Conservation (phyloP, 1,140 invertebrate genomes). For the Drosophila athabasca region DNA sequence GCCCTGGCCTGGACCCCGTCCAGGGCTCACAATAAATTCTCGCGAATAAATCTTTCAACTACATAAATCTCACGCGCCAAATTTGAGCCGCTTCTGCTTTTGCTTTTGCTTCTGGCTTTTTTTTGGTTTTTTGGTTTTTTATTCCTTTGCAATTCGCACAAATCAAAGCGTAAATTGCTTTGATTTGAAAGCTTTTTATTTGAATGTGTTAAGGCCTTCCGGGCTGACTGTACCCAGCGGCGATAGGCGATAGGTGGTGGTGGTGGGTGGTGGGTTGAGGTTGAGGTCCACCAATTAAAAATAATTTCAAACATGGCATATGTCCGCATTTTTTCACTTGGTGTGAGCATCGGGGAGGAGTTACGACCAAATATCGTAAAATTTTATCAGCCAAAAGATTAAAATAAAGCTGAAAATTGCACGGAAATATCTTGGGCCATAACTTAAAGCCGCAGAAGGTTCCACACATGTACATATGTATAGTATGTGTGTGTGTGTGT, state of each 20-base stretch:
- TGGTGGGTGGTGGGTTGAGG: background rate
- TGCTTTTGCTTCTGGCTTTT: background rate
- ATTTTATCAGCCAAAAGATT: conserved; percentile 75
- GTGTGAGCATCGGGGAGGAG: conserved; percentile 10
- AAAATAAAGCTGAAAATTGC: conserved; percentile 73
- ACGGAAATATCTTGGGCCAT: conserved; percentile 53
- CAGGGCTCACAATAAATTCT: conserved; percentile 67
- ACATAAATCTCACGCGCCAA: conserved; percentile 79
- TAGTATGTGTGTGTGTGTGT: too few relatives aligned
- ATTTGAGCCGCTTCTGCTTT: conserved; percentile 56
- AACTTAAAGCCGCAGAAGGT: conserved; percentile 56
- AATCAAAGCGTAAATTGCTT: conserved; percentile 80
- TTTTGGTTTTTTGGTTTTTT: conserved; percentile 22
- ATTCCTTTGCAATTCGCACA: conserved; percentile 53
- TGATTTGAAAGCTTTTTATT: conserved; percentile 77
- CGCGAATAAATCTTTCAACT: conserved; percentile 80
- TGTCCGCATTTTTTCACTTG: conserved; percentile 55
- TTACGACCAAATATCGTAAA: conserved; percentile 59
- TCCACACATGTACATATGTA: conserved; percentile 55
- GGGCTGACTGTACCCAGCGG: conserved; percentile 69
- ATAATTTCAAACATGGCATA: conserved; percentile 72
- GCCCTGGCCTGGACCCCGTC: conserved; percentile 11
- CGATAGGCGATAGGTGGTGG: conserved; percentile 29
- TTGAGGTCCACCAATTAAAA: conserved; percentile 65
- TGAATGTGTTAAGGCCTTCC: conserved; percentile 10